Evolutionary conservation across 2,113 vertebrate genomes (phyloP).

Genomic region (Tautogolabrus adspersus): DNA sequence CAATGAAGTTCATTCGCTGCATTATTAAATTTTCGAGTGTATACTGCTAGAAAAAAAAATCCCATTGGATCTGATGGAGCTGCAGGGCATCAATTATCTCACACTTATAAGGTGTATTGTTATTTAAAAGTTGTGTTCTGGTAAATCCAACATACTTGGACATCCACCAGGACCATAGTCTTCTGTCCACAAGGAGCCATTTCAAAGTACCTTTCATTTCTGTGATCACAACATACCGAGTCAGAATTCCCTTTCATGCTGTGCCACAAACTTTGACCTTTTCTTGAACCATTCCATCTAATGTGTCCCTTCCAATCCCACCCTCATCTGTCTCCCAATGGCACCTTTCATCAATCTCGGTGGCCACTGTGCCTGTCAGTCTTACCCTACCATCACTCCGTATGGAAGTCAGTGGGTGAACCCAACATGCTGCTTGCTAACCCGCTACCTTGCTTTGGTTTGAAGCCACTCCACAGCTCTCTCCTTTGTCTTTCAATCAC

Average conservation of each 20-base stretch:
- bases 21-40: neutral
- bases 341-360: slow-evolving; percentile 46
- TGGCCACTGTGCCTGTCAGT: slow-evolving; percentile 36
- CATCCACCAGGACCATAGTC: slow-evolving; percentile 19
- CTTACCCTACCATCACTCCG: slow-evolving; percentile 20
- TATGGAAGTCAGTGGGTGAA: slow-evolving; percentile 7
- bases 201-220: slow-evolving; percentile 61
- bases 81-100: neutral
- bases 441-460: neutral
- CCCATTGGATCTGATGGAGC: neutral
- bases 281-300: slow-evolving; percentile 48
- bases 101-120: neutral
- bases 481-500: neutral
- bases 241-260: slow-evolving; percentile 38
- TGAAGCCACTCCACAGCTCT: neutral
- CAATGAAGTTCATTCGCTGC: neutral
- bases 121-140: neutral
- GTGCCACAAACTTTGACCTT: slow-evolving; percentile 54
- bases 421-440: slow-evolving; percentile 1
- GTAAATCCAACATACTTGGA: neutral
- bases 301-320: slow-evolving; percentile 40
- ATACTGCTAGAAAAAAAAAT: neutral
- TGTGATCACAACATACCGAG: slow-evolving; percentile 30
- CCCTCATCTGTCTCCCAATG: slow-evolving; percentile 38
- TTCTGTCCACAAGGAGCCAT: slow-evolving; percentile 12